Evolutionary conservation across 2,888 invertebrate genomes (phyloP).

Genomic region (Drosophila trichaetosa): DNA sequence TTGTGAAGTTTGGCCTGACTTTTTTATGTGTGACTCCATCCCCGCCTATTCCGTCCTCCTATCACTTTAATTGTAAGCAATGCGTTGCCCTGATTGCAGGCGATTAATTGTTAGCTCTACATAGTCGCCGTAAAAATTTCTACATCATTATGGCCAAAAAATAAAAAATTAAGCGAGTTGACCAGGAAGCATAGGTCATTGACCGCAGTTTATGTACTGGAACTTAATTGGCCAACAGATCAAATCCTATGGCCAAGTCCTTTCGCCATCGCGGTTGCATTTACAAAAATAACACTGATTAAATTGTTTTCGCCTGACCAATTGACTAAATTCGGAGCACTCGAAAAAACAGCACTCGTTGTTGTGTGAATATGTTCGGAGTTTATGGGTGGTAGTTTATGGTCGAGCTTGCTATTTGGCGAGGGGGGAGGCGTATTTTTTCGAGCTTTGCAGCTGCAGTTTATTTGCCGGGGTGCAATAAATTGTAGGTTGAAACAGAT

Average conservation of each 20-base stretch:
- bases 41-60: not conserved
- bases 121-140: conserved; percentile 1
- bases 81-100: conserved; percentile 40
- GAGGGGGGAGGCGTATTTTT: conserved; percentile 13
- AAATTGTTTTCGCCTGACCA: conserved; percentile 74
- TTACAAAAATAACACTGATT: conserved; percentile 58
- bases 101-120: conserved; percentile 37
- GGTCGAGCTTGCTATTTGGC: conserved; percentile 24
- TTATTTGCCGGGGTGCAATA: conserved; percentile 58
- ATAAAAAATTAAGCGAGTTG: not conserved
- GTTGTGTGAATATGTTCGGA: conserved; percentile 37
- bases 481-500: conserved; percentile 60
- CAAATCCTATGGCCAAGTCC: conserved; percentile 16
- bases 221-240: conserved; percentile 66
- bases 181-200: conserved; percentile 50
- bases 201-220: conserved; percentile 68
- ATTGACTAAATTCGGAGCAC: conserved; percentile 57
- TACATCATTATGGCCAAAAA: conserved; percentile 8
- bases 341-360: conserved; percentile 13
- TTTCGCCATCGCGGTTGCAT: conserved; percentile 23
- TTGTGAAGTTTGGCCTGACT: conserved; percentile 46
- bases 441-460: conserved; percentile 55
- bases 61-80: conserved; percentile 50
- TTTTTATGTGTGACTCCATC: conserved; percentile 19
- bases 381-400: conserved; percentile 68